Conservation (phyloP, 2,888 invertebrate species). For the Scaptomyza polygonia region DNA sequence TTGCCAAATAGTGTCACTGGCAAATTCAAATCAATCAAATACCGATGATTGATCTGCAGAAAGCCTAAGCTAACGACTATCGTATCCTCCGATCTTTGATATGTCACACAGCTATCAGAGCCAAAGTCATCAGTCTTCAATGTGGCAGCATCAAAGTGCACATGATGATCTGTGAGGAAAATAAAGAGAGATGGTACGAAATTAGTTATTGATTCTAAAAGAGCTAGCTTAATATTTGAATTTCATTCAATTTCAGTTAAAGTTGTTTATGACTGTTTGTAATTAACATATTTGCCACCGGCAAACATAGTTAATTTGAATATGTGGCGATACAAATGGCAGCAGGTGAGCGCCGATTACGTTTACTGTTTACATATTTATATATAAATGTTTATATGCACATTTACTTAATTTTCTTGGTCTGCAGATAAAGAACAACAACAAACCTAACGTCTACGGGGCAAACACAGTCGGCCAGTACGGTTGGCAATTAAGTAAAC, state of each 20-base stretch:
- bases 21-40: conserved; percentile 83
- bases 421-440: conserved; percentile 38
- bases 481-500: conserved; percentile 59
- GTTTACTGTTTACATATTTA: not conserved
- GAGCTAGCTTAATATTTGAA: not conserved
- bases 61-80: conserved; percentile 84
- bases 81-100: conserved; percentile 83
- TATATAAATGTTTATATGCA: not conserved
- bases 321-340: conserved; percentile 48
- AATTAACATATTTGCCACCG: conserved; percentile 47
- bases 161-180: conserved; percentile 82
- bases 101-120: conserved; percentile 83
- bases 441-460: conserved; percentile 8
- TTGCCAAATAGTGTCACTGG: conserved; percentile 80
- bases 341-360: conserved; percentile 14
- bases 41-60: conserved; percentile 84
- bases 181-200: not conserved
- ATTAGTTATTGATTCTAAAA: not conserved
- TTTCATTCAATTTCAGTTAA: not conserved
- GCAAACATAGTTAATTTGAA: conserved; percentile 50
- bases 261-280: conserved; percentile 16
- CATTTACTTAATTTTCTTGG: conserved; percentile 1
- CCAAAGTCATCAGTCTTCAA: conserved; percentile 82
- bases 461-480: conserved; percentile 42
- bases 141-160: conserved; percentile 82